Base-by-base conservation (phyloP, 2,888 invertebrate species). In the Lithodes maja region DNA sequence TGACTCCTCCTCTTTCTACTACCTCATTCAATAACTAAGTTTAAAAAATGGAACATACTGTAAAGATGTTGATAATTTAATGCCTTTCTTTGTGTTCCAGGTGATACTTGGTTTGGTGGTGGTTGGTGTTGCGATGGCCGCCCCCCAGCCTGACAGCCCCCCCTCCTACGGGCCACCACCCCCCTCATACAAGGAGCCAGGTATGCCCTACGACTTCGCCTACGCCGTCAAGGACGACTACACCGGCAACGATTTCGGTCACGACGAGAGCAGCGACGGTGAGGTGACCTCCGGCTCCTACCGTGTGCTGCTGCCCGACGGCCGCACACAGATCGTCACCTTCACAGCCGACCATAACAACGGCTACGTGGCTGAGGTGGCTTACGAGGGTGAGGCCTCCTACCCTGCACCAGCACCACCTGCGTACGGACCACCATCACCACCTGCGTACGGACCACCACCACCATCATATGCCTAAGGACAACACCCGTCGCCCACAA, bases 381-480 rank as follows among this genome's bases (percentile, higher is more conserved):
- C 87, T 69, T 90, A 86, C 82, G 90, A 92, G 78, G 92, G 92
- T 33, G 92, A 92, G 80, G 90, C 92, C 68, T 83, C 86, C 75
- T 91, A 91, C 87, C 92, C 91, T 15, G 81, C 89, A 53, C 77
- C 78, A 52, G 68, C 68, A 55, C 75, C 82, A 15, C 75, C 86
- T 12, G 50, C 87, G 53, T 83, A 83, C 69, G 83, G 78, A 2
- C 83, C 83, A 3, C 85, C 85, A 0, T 50, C 85, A n/a, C n/a
- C n/a, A n/a, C n/a, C n/a, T n/a, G n/a, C n/a, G n/a, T n/a, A n/a
- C n/a, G n/a, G n/a, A n/a, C n/a, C n/a, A n/a, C n/a, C n/a, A n/a
- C n/a, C n/a, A n/a, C n/a, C n/a, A n/a, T n/a, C n/a, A n/a, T n/a
- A n/a, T n/a, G n/a, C n/a, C n/a, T n/a, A n/a, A n/a, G n/a, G n/a